A percentile compares a stretch with the other conserved stretches of the same genome.
These are phyloP conservation scores for Caenorhabditis macrosperma DNA, from an alignment of 2,888 invertebrate species.

Conservation along the genomic window DNA sequence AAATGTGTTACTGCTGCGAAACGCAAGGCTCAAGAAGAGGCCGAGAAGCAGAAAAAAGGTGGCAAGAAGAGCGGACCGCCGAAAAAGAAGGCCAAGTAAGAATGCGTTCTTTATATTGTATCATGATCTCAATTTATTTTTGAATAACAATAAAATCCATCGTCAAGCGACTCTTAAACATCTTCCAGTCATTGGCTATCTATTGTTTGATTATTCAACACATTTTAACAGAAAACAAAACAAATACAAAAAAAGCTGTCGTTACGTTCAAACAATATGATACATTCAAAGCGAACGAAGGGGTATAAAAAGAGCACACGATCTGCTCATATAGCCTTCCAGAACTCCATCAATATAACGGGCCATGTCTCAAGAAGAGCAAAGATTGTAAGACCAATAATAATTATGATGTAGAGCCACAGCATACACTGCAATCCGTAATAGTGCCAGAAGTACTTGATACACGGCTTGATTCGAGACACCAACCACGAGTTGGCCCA, in stretches of 20 bases:
- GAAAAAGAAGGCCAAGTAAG: conserved; percentile 63
- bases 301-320: background rate
- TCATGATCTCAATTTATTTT: background rate
- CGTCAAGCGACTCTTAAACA: no score
- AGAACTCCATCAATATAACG: conserved; percentile 34
- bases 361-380: conserved; percentile 62
- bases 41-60: conserved; percentile 57
- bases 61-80: conserved; percentile 65
- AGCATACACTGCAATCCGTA: conserved; percentile 56
- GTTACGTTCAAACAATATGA: no score
- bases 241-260: no score
- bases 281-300: background rate
- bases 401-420: conserved; percentile 60
- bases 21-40: conserved; percentile 71
- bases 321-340: conserved; percentile 18
- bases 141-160: background rate
- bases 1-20: conserved; percentile 71
- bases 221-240: no score
- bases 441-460: conserved; percentile 61
- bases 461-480: conserved; percentile 61
- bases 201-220: background rate
- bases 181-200: no score
- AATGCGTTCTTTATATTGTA: background rate
- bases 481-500: conserved; percentile 73
- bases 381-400: conserved; percentile 44